Evolutionary conservation across 2,113 vertebrate genomes (phyloP).

Genomic region (Amazona vittata): DNA sequence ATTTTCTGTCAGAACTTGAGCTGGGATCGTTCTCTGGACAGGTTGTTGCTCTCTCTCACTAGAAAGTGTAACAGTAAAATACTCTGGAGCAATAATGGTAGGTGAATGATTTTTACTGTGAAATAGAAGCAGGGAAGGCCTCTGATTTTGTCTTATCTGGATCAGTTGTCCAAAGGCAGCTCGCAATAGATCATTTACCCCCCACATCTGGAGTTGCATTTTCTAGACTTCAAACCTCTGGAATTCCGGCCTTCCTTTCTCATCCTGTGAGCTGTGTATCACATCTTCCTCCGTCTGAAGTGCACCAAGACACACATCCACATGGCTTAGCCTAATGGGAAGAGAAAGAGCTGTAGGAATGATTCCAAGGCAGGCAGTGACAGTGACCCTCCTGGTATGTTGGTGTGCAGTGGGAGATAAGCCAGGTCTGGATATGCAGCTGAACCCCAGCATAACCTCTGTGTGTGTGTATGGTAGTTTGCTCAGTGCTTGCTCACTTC

Average conservation of each 20-base stretch:
- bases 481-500: not conserved
- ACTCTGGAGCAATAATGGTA: not conserved
- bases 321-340: not conserved
- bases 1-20: conserved; percentile 6
- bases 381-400: not conserved
- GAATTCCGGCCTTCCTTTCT: not conserved
- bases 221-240: not conserved
- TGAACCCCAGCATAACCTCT: not conserved
- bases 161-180: not conserved
- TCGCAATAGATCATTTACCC: not conserved
- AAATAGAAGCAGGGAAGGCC: not conserved
- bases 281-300: not conserved
- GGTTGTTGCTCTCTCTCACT: not conserved
- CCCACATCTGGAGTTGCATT: not conserved
- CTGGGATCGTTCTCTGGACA: not conserved
- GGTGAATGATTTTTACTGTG: not conserved
- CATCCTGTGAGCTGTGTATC: not conserved
- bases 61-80: not conserved
- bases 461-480: not conserved
- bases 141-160: not conserved
- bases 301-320: fast-evolving
- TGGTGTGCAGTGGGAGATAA: not conserved
- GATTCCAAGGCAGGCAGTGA: not conserved
- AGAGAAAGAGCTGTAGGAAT: not conserved
- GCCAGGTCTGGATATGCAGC: not conserved